Conservation (phyloP, 2,888 invertebrate genomes). For the Clunio marinus region DNA sequence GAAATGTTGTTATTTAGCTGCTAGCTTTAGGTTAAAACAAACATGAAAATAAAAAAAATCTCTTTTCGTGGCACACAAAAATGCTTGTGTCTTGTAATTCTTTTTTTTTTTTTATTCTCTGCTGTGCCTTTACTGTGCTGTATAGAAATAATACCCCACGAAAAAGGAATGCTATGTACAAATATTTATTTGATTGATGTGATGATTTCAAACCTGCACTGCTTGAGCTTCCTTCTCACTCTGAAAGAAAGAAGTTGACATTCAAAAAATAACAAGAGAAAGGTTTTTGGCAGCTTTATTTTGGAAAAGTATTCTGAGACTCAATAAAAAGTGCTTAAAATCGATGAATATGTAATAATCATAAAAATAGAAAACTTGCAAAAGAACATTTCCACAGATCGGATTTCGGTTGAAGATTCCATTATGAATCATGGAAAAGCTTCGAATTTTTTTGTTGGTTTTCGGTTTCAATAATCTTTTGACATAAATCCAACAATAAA, state of each 20-base stretch:
- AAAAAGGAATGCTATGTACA: constrained; percentile 6
- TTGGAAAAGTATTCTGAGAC: neutral
- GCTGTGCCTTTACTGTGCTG: neutral
- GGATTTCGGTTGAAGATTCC: too few relatives aligned
- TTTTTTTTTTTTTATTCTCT: neutral
- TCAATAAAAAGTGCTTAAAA: neutral
- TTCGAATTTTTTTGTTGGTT: too few relatives aligned
- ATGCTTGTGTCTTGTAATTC: constrained; percentile 5
- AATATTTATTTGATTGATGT: constrained; percentile 33
- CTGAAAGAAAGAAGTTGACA: neutral
- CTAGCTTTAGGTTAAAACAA: constrained; percentile 38
- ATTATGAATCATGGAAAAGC: too few relatives aligned
- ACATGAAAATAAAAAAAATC: constrained; percentile 26
- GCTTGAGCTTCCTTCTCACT: constrained; percentile 11
- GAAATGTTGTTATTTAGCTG: constrained; percentile 26
- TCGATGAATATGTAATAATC: neutral
- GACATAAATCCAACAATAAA: too few relatives aligned
- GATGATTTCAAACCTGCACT: constrained; percentile 17
- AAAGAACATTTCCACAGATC: too few relatives aligned
- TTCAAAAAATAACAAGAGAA: neutral
- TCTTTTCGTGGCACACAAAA: neutral
- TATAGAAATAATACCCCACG: too few relatives aligned
- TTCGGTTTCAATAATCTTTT: too few relatives aligned
- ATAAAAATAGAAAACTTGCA: neutral
- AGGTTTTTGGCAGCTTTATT: neutral